A percentile compares a stretch with the other conserved stretches of the same genome.
phyloP scores from a whole-genome alignment of 1,140 invertebrate genomes.

The Brachionus rubens region DNA sequence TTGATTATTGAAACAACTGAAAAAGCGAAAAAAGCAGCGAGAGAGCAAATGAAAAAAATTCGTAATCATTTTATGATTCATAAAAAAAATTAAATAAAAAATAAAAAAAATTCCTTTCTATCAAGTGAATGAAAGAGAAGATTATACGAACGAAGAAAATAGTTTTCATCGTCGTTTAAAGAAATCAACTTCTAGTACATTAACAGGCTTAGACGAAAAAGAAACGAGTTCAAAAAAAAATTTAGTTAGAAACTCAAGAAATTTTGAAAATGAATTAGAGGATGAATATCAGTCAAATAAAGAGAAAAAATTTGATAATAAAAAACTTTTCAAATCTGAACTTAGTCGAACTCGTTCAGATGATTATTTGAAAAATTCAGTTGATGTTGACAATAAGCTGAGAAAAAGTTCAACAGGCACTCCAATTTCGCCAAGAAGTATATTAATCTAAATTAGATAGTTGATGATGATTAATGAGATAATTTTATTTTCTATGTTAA shows the following conservation, averaged over 20 bases:
- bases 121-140: background rate
- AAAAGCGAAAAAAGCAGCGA: background rate
- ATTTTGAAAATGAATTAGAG: background rate
- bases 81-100: background rate
- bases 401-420: too few relatives aligned
- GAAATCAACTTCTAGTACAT: too few relatives aligned
- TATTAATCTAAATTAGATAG: too few relatives aligned
- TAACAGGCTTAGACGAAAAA: too few relatives aligned
- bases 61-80: too few relatives aligned
- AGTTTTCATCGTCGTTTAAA: too few relatives aligned
- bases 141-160: too few relatives aligned
- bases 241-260: background rate
- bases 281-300: background rate
- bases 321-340: background rate
- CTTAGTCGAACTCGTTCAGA: background rate
- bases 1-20: conserved; percentile 20
- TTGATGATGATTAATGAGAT: too few relatives aligned
- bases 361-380: background rate
- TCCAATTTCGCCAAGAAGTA: too few relatives aligned
- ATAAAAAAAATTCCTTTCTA: background rate
- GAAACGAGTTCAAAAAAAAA: too few relatives aligned
- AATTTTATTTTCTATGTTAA: background rate
- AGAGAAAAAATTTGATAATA: background rate
- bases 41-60: background rate
- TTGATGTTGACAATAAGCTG: too few relatives aligned